These are phyloP conservation scores for Molothrus aeneus DNA, from an alignment of 2,797 vertebrate species.

Conservation along the genomic window DNA sequence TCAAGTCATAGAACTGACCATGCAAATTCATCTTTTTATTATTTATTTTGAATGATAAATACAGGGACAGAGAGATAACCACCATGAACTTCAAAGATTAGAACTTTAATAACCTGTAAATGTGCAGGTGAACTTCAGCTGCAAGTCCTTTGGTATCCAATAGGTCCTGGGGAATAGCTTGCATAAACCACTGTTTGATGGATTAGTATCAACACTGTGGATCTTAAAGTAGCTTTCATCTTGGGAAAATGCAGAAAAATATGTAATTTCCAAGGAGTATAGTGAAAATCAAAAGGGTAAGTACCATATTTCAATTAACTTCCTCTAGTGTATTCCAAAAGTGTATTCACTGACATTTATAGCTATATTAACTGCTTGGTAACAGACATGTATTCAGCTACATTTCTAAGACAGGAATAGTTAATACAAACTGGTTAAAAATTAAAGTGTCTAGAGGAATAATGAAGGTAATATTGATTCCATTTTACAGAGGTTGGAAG, in stretches of 20 bases:
- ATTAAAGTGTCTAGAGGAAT: neutral
- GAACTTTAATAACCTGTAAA: neutral
- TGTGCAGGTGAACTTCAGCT: neutral
- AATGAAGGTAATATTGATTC: neutral
- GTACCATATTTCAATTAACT: neutral
- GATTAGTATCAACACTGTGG: neutral
- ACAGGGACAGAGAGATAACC: neutral
- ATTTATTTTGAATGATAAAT: neutral
- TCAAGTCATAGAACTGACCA: neutral
- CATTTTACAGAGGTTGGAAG: neutral
- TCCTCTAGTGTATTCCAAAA: neutral
- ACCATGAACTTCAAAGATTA: neutral
- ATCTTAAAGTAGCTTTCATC: neutral
- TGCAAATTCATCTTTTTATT: neutral
- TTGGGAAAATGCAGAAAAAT: neutral
- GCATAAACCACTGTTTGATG: neutral
- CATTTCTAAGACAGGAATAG: neutral
- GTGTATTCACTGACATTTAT: neutral
- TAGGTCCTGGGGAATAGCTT: neutral
- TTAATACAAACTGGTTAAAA: neutral
- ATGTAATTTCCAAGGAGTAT: neutral
- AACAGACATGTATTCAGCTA: neutral
- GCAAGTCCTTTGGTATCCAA: neutral
- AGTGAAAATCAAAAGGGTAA: neutral
- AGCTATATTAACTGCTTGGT: neutral